A percentile compares a stretch with the other conserved stretches of the same genome.
These are phyloP conservation scores for Oryzias dopingdopingensis DNA, from an alignment of 2,797 vertebrate genomes.

Conservation along the genomic window DNA sequence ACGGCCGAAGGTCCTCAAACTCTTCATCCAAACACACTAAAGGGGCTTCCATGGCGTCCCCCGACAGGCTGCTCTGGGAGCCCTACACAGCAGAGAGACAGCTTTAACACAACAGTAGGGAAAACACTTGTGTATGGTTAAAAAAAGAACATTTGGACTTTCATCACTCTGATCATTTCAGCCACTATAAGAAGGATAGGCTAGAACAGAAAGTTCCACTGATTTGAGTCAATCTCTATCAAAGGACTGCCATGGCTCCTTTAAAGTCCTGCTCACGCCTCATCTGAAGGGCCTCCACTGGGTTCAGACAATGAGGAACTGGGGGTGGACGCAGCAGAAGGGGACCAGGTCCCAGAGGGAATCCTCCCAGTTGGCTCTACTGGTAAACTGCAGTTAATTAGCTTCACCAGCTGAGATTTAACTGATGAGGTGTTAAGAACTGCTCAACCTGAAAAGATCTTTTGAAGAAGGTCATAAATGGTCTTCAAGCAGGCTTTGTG, in stretches of 20 bases:
- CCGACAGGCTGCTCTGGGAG: conserved; percentile 21
- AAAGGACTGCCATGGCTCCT: conserved; percentile 28
- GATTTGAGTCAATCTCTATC: conserved; percentile 38
- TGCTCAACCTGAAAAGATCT: background rate
- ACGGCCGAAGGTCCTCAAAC: conserved; percentile 89
- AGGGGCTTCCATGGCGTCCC: conserved; percentile 87
- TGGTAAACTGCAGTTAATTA: conserved; percentile 62
- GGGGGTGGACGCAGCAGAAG: conserved; percentile 62
- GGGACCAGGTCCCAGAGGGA: conserved; percentile 61
- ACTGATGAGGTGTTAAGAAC: conserved; percentile 36
- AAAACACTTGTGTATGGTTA: background rate
- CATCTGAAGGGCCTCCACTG: conserved; percentile 42
- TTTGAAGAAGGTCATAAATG: too few relatives aligned
- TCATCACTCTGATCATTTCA: background rate
- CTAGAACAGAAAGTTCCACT: background rate
- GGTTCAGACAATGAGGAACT: conserved; percentile 60
- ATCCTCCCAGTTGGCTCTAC: conserved; percentile 46
- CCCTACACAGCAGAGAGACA: conserved; percentile 21
- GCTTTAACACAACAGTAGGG: background rate
- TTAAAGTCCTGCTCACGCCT: conserved; percentile 38
- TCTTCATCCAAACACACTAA: conserved; percentile 92
- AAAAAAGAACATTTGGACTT: background rate
- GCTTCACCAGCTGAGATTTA: conserved; percentile 34
- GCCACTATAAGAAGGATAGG: too few relatives aligned
- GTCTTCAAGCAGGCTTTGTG: too few relatives aligned